Evolutionary conservation across 2,113 vertebrate species (phyloP).

Genomic region (Hyaena hyaena): DNA sequence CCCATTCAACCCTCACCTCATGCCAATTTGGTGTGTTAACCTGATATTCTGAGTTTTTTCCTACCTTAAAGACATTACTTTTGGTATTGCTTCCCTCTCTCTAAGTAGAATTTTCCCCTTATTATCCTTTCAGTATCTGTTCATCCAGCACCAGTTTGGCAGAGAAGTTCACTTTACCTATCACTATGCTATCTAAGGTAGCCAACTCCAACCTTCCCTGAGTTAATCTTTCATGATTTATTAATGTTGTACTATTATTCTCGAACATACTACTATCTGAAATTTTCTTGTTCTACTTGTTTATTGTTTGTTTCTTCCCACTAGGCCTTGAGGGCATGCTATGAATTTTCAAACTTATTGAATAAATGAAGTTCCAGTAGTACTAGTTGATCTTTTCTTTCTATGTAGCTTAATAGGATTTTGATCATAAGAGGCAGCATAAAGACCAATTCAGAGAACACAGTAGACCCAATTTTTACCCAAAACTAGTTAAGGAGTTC

Average conservation of each 20-base stretch:
- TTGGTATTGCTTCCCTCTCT: neutral
- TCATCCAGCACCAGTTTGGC: neutral
- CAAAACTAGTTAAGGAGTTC: neutral
- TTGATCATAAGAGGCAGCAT: neutral
- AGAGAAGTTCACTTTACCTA: conserved; percentile 9
- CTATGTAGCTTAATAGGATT: conserved; percentile 3
- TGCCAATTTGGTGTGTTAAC: neutral
- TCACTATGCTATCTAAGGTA: neutral
- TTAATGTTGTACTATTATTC: neutral
- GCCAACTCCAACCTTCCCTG: neutral
- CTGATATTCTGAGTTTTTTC: neutral
- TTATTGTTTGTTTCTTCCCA: neutral
- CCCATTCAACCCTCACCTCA: neutral
- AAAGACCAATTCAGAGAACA: neutral
- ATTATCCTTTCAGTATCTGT: conserved; percentile 3
- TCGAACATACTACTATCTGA: neutral
- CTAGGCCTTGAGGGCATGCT: neutral
- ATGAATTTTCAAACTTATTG: conserved; percentile 23
- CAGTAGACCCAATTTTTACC: neutral
- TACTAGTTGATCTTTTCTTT: conserved; percentile 30
- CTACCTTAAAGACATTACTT: neutral
- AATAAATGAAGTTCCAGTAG: neutral
- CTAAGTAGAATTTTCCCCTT: neutral
- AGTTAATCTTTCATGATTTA: neutral
- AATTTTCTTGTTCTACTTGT: conserved; percentile 25